phyloP scores from a whole-genome alignment of 2,888 invertebrate species.

The Periphyllus acericola region DNA sequence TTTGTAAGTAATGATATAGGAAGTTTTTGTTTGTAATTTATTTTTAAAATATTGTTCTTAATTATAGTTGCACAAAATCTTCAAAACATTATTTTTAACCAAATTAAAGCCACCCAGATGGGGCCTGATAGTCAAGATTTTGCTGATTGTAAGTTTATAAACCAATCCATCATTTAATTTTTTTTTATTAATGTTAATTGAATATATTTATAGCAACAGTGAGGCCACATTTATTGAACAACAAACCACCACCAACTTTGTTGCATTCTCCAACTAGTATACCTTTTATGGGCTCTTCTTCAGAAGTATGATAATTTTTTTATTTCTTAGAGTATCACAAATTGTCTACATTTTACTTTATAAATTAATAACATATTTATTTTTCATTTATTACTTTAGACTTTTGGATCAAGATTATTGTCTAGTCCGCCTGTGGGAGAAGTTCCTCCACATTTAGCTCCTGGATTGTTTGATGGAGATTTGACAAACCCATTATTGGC shows the following conservation, averaged over 20 bases:
- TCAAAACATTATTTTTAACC: constrained; percentile 68
- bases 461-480: constrained; percentile 53
- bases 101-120: constrained; percentile 67
- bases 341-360: neutral
- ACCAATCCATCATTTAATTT: neutral
- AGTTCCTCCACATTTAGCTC: constrained; percentile 62
- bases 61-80: constrained; percentile 68
- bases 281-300: constrained; percentile 34
- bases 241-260: constrained; percentile 33
- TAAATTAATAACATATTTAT: too few species aligned
- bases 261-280: constrained; percentile 52
- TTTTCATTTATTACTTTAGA: neutral
- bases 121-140: constrained; percentile 56
- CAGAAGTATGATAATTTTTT: constrained; percentile 27
- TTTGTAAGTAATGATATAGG: constrained; percentile 67
- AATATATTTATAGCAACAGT: constrained; percentile 22
- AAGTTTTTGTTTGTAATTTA: neutral
- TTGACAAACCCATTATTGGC: constrained; percentile 37
- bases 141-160: constrained; percentile 22
- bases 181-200: neutral
- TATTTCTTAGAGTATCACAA: neutral
- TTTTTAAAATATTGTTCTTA: constrained; percentile 21
- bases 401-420: constrained; percentile 42
- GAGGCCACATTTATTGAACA: constrained; percentile 40
- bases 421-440: constrained; percentile 65